phyloP scores from a whole-genome alignment of 2,888 invertebrate species.

The Leucophenga montana region DNA sequence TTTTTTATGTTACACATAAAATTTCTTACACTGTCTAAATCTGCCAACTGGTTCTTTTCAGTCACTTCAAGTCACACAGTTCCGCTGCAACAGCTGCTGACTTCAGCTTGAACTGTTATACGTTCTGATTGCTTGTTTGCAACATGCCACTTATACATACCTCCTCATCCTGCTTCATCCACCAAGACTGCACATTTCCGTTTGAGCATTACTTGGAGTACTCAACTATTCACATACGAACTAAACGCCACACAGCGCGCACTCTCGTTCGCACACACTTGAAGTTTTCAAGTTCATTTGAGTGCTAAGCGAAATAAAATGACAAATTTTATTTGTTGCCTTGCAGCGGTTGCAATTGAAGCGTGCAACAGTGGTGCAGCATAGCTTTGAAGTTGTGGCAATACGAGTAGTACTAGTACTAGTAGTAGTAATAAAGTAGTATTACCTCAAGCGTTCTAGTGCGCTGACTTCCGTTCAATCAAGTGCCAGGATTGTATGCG shows the following conservation, averaged over 20 bases:
- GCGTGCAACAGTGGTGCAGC: constrained; percentile 6
- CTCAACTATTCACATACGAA: constrained; percentile 2
- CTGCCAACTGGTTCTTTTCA: no score
- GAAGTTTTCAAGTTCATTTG: constrained; percentile 28
- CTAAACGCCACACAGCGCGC: no score
- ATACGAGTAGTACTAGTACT: background rate
- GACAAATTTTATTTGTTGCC: constrained; percentile 44
- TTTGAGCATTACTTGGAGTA: constrained; percentile 39
- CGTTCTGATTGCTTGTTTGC: background rate
- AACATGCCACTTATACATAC: background rate
- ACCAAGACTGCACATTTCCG: constrained; percentile 31
- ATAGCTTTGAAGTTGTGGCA: no score
- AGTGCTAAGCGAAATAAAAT: constrained; percentile 32
- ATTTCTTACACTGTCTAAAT: no score
- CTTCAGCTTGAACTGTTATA: no score
- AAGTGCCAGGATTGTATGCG: background rate
- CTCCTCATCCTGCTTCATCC: background rate
- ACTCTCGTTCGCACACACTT: constrained; percentile 42
- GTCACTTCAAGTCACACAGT: no score
- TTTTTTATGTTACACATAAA: no score
- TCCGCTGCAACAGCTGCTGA: no score
- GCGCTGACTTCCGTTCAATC: constrained; percentile 13
- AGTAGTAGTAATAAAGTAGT: constrained; percentile 13
- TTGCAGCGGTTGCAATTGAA: constrained; percentile 39
- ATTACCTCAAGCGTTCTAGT: background rate